Conservation (phyloP, 2,888 invertebrate genomes). For the Heterodera filipjevi region DNA sequence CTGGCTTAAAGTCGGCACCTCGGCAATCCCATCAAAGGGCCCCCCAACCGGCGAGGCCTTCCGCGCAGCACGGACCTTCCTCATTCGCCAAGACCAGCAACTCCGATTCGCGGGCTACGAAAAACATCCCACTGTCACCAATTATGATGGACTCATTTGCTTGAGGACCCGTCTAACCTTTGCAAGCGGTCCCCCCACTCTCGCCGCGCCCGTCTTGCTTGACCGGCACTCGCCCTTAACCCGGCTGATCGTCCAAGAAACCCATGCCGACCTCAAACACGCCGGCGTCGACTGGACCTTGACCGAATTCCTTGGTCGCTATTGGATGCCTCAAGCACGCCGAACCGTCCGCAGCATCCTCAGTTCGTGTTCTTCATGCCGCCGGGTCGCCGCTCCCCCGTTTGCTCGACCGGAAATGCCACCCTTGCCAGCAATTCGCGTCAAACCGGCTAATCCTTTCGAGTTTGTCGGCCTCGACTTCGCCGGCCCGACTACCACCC, state of each 20-base stretch:
- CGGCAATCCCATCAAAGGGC: neutral
- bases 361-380: too few species aligned
- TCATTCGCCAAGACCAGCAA: neutral
- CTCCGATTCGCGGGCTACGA: neutral
- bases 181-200: neutral
- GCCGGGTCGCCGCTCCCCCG: too few species aligned
- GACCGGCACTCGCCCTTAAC: neutral
- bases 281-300: constrained; percentile 29
- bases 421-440: too few species aligned
- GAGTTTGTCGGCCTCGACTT: constrained; percentile 42
- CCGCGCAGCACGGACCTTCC: neutral
- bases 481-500: constrained; percentile 14
- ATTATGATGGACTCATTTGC: neutral
- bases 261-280: constrained; percentile 17
- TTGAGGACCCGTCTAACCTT: neutral
- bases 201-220: neutral
- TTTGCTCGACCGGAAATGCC: too few species aligned
- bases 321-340: too few species aligned
- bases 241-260: neutral
- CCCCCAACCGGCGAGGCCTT: neutral
- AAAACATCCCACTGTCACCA: neutral
- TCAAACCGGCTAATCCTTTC: constrained; percentile 42
- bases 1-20: neutral
- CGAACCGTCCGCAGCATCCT: too few species aligned
- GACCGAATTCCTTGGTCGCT: constrained; percentile 6